Evolutionary conservation across 2,113 vertebrate genomes (phyloP).

Genomic region (Ictalurus punctatus): DNA sequence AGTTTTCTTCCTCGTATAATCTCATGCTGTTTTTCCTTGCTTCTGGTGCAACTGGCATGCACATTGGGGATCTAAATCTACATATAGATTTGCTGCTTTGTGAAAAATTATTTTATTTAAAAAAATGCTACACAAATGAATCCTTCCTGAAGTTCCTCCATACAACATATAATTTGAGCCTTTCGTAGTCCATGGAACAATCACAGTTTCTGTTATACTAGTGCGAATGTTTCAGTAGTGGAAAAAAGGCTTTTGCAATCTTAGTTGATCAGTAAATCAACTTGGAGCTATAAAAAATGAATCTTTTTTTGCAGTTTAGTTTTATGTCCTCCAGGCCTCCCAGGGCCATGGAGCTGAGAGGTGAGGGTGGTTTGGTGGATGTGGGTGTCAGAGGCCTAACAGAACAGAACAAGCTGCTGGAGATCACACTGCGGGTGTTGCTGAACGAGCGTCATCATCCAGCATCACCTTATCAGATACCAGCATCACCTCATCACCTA

Average conservation of each 20-base stretch:
- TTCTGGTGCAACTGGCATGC: background rate
- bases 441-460: slow-evolving; percentile 46
- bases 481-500: slow-evolving; percentile 50
- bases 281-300: background rate
- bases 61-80: background rate
- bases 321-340: background rate
- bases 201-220: background rate
- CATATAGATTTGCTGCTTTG: background rate
- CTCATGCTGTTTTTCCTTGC: background rate
- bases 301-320: background rate
- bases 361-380: slow-evolving; percentile 19
- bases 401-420: slow-evolving; percentile 33
- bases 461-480: slow-evolving; percentile 30
- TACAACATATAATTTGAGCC: background rate
- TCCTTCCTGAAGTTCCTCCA: background rate
- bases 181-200: background rate
- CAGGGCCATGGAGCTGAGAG: slow-evolving; percentile 11
- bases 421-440: slow-evolving; percentile 46
- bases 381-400: slow-evolving; percentile 32
- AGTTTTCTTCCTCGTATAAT: background rate
- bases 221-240: background rate
- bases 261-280: background rate
- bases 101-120: background rate
- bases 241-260: background rate
- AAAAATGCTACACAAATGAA: background rate